Base-by-base conservation (phyloP, 2,113 vertebrate species). In the Cathartes aura region DNA sequence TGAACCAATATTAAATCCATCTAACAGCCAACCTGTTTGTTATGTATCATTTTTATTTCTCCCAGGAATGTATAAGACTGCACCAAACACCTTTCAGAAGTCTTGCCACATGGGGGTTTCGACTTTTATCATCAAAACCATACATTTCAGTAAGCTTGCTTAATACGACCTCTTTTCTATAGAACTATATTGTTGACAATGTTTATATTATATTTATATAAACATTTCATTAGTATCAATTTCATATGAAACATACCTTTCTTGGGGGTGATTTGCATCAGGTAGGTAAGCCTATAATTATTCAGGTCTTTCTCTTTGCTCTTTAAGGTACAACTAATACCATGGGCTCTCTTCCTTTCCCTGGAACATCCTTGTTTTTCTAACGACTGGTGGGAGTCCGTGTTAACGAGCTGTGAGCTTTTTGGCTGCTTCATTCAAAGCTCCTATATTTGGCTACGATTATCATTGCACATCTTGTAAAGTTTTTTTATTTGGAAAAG, bases 381-480 rank as follows among this genome's bases (percentile, higher is more conserved):
- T 15, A 17, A 50, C 0, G 3, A 13, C 14, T 42, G 70, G 7
- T 42, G 52, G 48, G 45, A 56, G 48, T 13, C 47, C 7, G 1
- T 10, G n/a, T 27, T 53, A 70, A 63, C 5, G 11, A 53, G 34
- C 42, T 11, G 12, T 4, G 71, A 47, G 62, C 34, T 26, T 55
- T 18, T 18, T 3, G 27, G 38, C 71, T 53, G 64, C 45, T 43
- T 83, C 29, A 4, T 12, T 55, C 70, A 20, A 10, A 60, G 55
- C 55, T 67, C 22, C 48, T 29, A 1, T 4, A 0, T 45, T 32
- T 29, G 45, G 32, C 38, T 18, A 5, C 4, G 0, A 2, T 34
- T 38, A 19, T 11, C 27, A 27, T 23, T 12, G 29, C 24, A 2
- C 24, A 0, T 60, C 19, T 43, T 3, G 15, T 27, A 48, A 30